phyloP scores from a whole-genome alignment of 2,797 vertebrate species.

The Chloroceryle inda region DNA sequence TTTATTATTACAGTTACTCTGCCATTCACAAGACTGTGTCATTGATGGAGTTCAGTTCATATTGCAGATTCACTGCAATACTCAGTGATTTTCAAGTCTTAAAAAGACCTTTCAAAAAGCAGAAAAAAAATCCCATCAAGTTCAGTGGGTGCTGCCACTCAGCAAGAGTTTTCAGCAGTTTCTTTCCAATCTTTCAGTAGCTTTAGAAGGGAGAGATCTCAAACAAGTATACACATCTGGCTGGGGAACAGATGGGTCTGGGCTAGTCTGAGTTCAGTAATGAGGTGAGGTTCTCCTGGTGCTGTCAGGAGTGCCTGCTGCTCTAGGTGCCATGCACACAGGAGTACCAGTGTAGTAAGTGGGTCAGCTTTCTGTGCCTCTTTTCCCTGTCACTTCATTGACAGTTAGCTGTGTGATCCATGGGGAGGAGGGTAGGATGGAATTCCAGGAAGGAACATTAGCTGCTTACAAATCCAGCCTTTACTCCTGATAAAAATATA shows the following conservation, averaged over 20 bases:
- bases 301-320: not conserved
- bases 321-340: not conserved
- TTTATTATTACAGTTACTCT: not conserved
- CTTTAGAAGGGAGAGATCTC: not conserved
- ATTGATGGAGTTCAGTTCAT: not conserved
- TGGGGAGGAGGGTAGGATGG: not conserved
- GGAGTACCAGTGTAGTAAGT: not conserved
- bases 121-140: not conserved
- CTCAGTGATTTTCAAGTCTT: not conserved
- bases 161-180: not conserved
- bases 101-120: not conserved
- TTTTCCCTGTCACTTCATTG: too few relatives aligned
- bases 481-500: not conserved
- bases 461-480: not conserved
- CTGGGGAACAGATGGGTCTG: not conserved
- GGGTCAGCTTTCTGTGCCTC: not conserved
- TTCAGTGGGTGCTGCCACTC: not conserved
- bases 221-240: not conserved
- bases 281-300: not conserved
- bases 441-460: not conserved
- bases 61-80: not conserved
- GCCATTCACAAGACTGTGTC: not conserved
- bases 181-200: not conserved
- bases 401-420: accelerated
- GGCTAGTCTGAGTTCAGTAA: not conserved